Conservation (phyloP, 2,113 vertebrate species). For the Barbus barbus region DNA sequence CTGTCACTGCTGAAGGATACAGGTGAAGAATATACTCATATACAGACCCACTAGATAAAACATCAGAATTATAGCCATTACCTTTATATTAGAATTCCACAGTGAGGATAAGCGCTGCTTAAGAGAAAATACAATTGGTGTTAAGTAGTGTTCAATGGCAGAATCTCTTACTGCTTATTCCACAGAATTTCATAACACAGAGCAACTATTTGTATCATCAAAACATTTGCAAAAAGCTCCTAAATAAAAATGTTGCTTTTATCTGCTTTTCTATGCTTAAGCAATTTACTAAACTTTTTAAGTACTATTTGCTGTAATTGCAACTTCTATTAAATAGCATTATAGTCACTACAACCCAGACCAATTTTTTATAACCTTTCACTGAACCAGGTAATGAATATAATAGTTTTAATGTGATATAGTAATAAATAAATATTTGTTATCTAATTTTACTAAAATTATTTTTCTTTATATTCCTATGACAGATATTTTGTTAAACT, state of each 20-base stretch:
- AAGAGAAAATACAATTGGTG: no score
- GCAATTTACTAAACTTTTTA: not conserved
- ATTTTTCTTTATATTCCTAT: constrained; percentile 26
- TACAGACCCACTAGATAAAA: not conserved
- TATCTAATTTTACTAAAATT: not conserved
- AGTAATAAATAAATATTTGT: not conserved
- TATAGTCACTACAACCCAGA: not conserved
- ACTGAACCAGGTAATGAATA: not conserved
- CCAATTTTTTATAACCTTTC: not conserved
- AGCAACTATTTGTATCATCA: constrained; percentile 4
- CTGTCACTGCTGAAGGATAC: not conserved
- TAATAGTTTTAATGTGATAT: not conserved
- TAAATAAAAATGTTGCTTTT: no score
- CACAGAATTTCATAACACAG: not conserved
- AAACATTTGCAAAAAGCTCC: not conserved
- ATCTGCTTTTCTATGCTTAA: not conserved
- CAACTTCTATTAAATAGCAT: not conserved
- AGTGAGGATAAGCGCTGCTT: not conserved
- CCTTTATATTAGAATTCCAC: not conserved
- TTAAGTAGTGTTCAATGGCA: constrained; percentile 8
- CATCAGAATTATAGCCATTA: not conserved
- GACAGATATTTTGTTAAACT: constrained; percentile 80
- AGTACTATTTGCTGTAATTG: not conserved
- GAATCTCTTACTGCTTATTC: constrained; percentile 4
- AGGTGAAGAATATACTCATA: not conserved